A percentile compares a stretch with the other conserved stretches of the same genome.
phyloP scores from a whole-genome alignment of 2,113 vertebrate genomes.

The Poeciliopsis prolifica region DNA sequence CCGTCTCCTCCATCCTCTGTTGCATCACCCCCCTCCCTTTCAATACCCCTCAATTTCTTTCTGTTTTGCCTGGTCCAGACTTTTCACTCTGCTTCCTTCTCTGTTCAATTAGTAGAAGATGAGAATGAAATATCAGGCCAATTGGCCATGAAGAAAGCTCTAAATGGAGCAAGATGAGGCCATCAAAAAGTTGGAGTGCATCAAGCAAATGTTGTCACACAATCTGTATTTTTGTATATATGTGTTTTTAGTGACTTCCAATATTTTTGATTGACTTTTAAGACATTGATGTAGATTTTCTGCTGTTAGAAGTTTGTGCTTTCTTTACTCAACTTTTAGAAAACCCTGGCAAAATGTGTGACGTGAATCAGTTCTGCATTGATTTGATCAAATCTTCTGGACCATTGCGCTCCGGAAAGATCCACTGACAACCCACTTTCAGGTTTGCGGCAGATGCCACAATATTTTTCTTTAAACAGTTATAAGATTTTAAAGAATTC shows the following conservation, averaged over 20 bases:
- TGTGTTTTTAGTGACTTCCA: constrained; percentile 6
- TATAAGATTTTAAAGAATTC: too few species aligned
- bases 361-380: background rate
- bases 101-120: constrained; percentile 77
- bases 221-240: constrained; percentile 5
- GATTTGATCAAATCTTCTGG: too few species aligned
- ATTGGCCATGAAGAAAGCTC: constrained; percentile 80
- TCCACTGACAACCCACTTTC: too few species aligned
- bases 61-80: background rate
- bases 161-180: constrained; percentile 61
- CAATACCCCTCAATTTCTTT: constrained; percentile 13
- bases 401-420: too few species aligned
- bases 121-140: constrained; percentile 73
- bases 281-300: background rate
- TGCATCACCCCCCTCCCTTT: constrained; percentile 30
- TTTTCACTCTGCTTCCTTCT: constrained; percentile 36
- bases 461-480: too few species aligned
- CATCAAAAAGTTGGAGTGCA: constrained; percentile 46
- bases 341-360: background rate
- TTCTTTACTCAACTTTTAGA: background rate
- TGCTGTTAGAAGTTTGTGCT: background rate
- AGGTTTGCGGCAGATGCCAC: too few species aligned
- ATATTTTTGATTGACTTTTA: constrained; percentile 7
- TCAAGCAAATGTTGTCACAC: constrained; percentile 20
- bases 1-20: constrained; percentile 42